Conservation (phyloP, 2,797 vertebrate species). For the Fratercula arctica region DNA sequence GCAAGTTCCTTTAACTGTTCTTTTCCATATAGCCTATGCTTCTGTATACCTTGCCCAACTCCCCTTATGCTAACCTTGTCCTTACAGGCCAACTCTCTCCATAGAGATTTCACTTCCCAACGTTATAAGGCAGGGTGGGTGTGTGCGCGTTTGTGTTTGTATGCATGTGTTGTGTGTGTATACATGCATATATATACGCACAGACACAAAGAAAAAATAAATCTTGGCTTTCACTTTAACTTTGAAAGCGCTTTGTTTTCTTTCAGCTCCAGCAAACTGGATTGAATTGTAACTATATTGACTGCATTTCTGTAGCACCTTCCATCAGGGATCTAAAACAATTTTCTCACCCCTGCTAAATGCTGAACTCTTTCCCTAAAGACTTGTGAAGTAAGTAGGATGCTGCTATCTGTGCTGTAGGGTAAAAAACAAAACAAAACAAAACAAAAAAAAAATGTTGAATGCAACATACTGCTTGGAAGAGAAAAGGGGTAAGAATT, state of each 20-base stretch:
- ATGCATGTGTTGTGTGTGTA: fast-evolving
- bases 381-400: not conserved
- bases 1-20: not conserved
- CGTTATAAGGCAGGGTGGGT: not conserved
- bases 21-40: fast-evolving
- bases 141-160: not conserved
- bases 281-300: constrained; percentile 6
- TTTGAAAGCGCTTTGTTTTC: constrained; percentile 10
- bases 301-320: not conserved
- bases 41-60: not conserved
- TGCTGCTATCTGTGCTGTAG: not conserved
- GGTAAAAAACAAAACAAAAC: not conserved
- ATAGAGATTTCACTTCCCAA: not conserved
- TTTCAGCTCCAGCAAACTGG: constrained; percentile 13
- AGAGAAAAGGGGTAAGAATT: not conserved
- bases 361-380: constrained; percentile 16
- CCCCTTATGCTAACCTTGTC: not conserved
- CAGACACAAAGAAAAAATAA: fast-evolving
- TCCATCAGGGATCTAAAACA: constrained; percentile 27
- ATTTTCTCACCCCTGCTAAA: constrained; percentile 42
- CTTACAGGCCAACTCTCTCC: not conserved
- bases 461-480: not conserved
- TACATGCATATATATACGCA: fast-evolving
- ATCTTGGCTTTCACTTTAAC: not conserved
- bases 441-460: not conserved